phyloP scores from a whole-genome alignment of 92 coral and sea anemone species.

The Epizoanthus illoricatus region DNA sequence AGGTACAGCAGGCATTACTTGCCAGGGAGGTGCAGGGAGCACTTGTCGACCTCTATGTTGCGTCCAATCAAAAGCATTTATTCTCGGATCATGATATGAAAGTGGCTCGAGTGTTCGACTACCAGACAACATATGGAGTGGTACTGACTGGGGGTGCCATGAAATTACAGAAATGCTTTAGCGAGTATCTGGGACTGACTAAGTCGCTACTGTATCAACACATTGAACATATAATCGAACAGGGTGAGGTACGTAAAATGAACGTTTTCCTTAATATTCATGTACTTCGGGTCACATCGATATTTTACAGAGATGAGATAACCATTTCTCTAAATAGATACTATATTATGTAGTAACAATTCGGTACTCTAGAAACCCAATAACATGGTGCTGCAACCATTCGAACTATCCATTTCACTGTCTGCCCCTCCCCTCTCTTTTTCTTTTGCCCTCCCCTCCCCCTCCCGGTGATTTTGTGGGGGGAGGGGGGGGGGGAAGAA shows the following conservation, averaged over 20 bases:
- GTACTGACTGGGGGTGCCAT: conserved; percentile 60
- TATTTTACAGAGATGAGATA: background rate
- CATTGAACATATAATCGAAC: conserved; percentile 39
- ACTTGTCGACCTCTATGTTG: conserved; percentile 68
- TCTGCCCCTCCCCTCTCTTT: no score
- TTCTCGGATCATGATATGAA: conserved; percentile 54
- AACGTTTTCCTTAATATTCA: background rate
- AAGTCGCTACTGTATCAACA: conserved; percentile 46
- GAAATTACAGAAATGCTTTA: conserved; percentile 71
- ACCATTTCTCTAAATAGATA: no score
- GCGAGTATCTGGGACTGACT: conserved; percentile 43
- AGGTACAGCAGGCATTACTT: conserved; percentile 53
- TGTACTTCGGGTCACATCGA: background rate
- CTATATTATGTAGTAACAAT: no score
- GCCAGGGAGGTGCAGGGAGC: conserved; percentile 68
- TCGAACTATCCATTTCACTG: no score
- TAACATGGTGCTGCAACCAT: no score
- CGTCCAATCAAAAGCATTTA: conserved; percentile 55
- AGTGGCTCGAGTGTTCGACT: conserved; percentile 57
- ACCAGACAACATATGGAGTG: conserved; percentile 68
- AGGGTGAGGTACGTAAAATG: conserved; percentile 29
- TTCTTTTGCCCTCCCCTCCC: no score
- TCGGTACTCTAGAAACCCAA: no score
- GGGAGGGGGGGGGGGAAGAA: no score
- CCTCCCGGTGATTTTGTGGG: no score